phyloP scores from a whole-genome alignment of 2,113 vertebrate species.

The Centropus bengalensis region DNA sequence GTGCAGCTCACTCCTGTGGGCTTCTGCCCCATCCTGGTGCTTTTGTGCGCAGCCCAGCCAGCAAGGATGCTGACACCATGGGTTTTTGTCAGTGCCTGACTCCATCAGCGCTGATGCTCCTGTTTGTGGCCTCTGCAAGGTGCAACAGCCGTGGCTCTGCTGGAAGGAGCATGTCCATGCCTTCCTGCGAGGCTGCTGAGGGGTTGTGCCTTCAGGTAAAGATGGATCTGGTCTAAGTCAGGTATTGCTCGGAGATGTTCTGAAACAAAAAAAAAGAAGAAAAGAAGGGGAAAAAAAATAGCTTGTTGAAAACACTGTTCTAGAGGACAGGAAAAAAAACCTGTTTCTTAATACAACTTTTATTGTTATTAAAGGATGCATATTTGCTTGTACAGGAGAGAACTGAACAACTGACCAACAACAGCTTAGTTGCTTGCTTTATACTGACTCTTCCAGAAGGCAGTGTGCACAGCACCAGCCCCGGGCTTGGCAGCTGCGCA shows the following conservation, averaged over 20 bases:
- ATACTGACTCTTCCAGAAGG: neutral
- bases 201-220: neutral
- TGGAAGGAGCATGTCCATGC: neutral
- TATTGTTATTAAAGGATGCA: accelerated
- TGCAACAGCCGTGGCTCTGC: neutral
- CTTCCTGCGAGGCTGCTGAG: neutral
- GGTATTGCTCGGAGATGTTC: neutral
- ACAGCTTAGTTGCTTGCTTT: accelerated
- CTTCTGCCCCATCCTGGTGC: neutral
- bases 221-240: neutral
- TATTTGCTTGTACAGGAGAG: neutral
- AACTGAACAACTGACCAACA: neutral
- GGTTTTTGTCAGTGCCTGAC: accelerated
- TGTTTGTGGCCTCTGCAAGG: accelerated
- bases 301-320: neutral
- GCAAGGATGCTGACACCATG: accelerated
- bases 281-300: neutral
- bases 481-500: neutral
- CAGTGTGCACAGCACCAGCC: accelerated
- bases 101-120: neutral
- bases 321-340: neutral
- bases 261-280: neutral
- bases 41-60: accelerated
- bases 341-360: neutral
- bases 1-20: neutral